Evolutionary conservation across 1,140 invertebrate genomes (phyloP).

Genomic region (Thaumatotibia leucotreta): DNA sequence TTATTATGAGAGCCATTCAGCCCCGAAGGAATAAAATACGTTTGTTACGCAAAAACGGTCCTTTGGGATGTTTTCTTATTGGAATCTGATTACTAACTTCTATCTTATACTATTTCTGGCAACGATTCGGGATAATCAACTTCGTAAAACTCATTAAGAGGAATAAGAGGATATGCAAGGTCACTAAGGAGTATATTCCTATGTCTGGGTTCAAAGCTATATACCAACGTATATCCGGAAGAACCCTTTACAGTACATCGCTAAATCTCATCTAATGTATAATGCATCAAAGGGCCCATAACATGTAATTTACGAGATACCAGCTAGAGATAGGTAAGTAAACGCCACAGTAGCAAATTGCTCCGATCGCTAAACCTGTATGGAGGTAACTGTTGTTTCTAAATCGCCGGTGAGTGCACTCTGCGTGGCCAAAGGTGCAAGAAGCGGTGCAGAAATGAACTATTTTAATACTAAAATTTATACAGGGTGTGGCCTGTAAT

Average conservation of each 20-base stretch:
- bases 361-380: not conserved
- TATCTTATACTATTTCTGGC: too few relatives aligned
- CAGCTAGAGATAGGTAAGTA: not conserved
- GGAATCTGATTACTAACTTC: too few relatives aligned
- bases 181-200: not conserved
- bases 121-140: not conserved
- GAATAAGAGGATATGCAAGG: not conserved
- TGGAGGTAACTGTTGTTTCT: not conserved
- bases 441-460: too few relatives aligned
- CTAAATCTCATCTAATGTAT: constrained; percentile 1
- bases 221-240: not conserved
- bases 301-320: constrained; percentile 5
- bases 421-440: not conserved
- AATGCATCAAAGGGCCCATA: not conserved
- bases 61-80: too few relatives aligned
- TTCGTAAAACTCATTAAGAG: too few relatives aligned
- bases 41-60: too few relatives aligned
- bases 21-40: too few relatives aligned
- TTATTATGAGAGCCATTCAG: too few relatives aligned
- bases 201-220: not conserved
- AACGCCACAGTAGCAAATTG: not conserved
- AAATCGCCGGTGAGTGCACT: not conserved
- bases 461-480: too few relatives aligned
- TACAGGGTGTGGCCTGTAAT: too few relatives aligned
- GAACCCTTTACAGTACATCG: not conserved